Evolutionary conservation across 2,113 vertebrate genomes (phyloP).

Genomic region (Rutilus rutilus): DNA sequence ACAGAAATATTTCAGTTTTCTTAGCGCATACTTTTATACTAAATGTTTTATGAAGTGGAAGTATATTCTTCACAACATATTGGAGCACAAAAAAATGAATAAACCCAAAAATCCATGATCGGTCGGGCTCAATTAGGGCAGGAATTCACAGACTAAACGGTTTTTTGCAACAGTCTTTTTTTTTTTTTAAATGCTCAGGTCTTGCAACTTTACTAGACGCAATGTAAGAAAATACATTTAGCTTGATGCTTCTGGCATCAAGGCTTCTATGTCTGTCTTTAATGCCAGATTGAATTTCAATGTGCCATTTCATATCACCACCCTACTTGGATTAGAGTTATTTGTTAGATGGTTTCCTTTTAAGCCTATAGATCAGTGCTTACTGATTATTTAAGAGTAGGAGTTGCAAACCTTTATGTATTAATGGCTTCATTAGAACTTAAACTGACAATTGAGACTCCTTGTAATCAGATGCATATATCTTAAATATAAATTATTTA

Average conservation of each 20-base stretch:
- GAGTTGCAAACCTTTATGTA: conserved; percentile 48
- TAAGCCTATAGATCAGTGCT: conserved; percentile 57
- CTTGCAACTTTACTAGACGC: conserved; percentile 63
- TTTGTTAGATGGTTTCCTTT: conserved; percentile 51
- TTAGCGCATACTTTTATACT: neutral
- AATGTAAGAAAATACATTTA: conserved; percentile 53
- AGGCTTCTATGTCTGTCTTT: conserved; percentile 41
- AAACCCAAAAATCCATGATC: conserved; percentile 44
- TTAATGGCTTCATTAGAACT: conserved; percentile 47
- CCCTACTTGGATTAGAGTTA: conserved; percentile 42
- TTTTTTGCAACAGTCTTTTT: conserved; percentile 43
- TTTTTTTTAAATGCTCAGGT: conserved; percentile 63
- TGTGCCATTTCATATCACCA: conserved; percentile 63
- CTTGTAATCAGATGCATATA: conserved; percentile 59
- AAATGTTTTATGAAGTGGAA: conserved; percentile 44
- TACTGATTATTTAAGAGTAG: conserved; percentile 54
- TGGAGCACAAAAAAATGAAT: conserved; percentile 42
- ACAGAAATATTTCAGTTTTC: neutral
- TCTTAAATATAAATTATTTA: conserved; percentile 64
- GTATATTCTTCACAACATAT: conserved; percentile 40
- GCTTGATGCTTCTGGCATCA: conserved; percentile 50
- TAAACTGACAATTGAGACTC: conserved; percentile 48
- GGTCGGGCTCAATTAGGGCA: conserved; percentile 57
- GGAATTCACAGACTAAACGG: conserved; percentile 33
- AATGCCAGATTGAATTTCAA: conserved; percentile 54